phyloP scores from a whole-genome alignment of 53 echinoderm and acorn worm genomes.

The Paracentrotus lividus region DNA sequence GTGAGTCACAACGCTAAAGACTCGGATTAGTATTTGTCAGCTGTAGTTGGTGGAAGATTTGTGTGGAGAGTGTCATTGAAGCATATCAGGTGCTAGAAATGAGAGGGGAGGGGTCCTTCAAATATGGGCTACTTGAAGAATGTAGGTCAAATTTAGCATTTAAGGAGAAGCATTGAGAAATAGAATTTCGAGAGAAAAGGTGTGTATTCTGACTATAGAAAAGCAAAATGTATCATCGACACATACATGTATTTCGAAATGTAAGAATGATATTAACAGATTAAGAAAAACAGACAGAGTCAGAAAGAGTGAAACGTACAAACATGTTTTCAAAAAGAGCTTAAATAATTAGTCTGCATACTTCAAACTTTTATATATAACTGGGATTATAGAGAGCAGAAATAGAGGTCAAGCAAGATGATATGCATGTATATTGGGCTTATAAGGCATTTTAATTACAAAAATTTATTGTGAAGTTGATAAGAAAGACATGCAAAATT shows the following conservation, averaged over 20 bases:
- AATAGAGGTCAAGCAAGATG: no score
- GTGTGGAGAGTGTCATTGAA: slow-evolving; percentile 24
- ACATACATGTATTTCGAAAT: no score
- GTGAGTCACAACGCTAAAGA: slow-evolving; percentile 42
- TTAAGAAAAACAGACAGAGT: no score
- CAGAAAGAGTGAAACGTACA: no score
- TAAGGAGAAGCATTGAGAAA: not conserved
- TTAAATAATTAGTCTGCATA: not conserved
- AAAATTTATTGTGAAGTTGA: not conserved
- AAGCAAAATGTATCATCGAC: no score
- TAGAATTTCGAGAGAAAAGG: not conserved
- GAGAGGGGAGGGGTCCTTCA: not conserved
- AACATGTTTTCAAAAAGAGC: no score
- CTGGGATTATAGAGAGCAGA: no score
- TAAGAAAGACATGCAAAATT: not conserved
- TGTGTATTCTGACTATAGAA: no score
- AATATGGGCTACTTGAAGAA: not conserved
- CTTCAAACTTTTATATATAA: no score
- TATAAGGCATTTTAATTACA: no score
- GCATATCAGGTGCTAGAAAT: slow-evolving; percentile 14
- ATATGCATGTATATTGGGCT: no score
- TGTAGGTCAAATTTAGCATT: slow-evolving; percentile 30
- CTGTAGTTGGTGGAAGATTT: slow-evolving; percentile 17
- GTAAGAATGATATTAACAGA: no score
- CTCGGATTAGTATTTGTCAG: slow-evolving; percentile 1